Evolutionary conservation across 2,888 invertebrate genomes (phyloP), one percentile per base, ranked within the genome.

Genomic region (Hypomecis atomaria): DNA sequence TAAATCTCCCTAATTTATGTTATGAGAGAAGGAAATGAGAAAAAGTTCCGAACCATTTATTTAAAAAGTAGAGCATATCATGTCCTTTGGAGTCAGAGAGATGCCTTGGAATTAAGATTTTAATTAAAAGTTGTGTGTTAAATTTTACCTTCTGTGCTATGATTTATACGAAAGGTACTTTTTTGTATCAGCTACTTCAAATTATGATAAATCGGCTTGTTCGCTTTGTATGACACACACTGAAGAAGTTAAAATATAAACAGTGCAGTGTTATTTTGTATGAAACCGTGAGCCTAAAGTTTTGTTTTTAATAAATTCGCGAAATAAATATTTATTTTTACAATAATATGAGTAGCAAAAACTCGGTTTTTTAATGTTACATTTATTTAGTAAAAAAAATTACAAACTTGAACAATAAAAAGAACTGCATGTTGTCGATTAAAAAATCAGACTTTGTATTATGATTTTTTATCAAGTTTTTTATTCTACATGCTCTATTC

Each of bases 41-140:
- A 73, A 74, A 78, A 75, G 70, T 77, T 76, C 60, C 23, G 36
- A 67, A 65, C 58, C 60, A 73, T 76, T 78, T 73, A 67, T 71
- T 69, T 62, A 43, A 66, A 74, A 73, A 72, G 71, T 68, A 55
- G 59, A 69, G 53, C 49, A 67, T 43, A 69, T 49, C 49, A 67
- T 43, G 57, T 66, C 58, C 44, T 53, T 50, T 61, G n/a, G 40
- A 49, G 59, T 44, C 34, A 40, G 40, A 53, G 67, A 71, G 70
- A 78, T 74, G 73, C 73, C 60, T 71, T 66, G 70, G 76, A 75
- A 68, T 79, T 72, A 78, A 75, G 72, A 73, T 71, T 75, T 75
- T 78, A 79, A 79, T 83, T 80, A 81, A 78, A 79, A 80, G 74
- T 78, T 76, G 48, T 62, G 33, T 36, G 70, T 58, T 44, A 50